These are phyloP conservation scores for Chymomyza costata DNA, from an alignment of 1,140 invertebrate species.

Conservation along the genomic window DNA sequence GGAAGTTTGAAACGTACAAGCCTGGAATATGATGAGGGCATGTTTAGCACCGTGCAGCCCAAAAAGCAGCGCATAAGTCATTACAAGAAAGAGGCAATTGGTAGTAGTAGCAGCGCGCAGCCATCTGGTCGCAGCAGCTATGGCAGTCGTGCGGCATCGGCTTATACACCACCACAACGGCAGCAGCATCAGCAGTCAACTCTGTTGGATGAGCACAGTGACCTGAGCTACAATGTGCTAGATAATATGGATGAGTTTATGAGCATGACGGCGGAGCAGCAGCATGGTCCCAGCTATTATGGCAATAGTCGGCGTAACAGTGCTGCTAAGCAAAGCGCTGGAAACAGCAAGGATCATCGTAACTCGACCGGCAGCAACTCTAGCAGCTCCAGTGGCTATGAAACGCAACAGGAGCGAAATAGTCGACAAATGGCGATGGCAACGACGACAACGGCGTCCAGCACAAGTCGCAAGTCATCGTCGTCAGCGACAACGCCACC, in stretches of 20 bases:
- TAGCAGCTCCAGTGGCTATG: slow-evolving; percentile 53
- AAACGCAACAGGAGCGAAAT: slow-evolving; percentile 52
- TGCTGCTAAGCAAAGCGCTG: slow-evolving; percentile 13
- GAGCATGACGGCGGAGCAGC: slow-evolving; percentile 33
- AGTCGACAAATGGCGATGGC: slow-evolving; percentile 20
- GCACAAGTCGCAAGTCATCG: slow-evolving; percentile 41
- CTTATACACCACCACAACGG: slow-evolving; percentile 53
- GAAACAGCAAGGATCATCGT: slow-evolving; percentile 42
- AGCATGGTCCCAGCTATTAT: slow-evolving; percentile 19
- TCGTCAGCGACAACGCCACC: slow-evolving; percentile 47
- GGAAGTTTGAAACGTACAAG: slow-evolving; percentile 70
- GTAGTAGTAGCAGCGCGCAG: slow-evolving; percentile 1
- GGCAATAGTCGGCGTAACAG: slow-evolving; percentile 25
- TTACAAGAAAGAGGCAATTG: slow-evolving; percentile 77
- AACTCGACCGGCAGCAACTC: slow-evolving; percentile 58
- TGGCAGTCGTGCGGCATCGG: slow-evolving; percentile 8
- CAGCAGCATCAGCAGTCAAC: slow-evolving; percentile 29
- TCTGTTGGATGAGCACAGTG: slow-evolving; percentile 55
- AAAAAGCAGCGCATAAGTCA: slow-evolving; percentile 90
- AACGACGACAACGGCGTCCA: slow-evolving; percentile 11
- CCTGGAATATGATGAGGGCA: slow-evolving; percentile 78
- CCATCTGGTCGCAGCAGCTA: not conserved
- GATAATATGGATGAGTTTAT: slow-evolving; percentile 69
- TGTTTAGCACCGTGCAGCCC: slow-evolving; percentile 74
- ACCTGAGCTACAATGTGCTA: slow-evolving; percentile 67